phyloP scores from a whole-genome alignment of 2,113 vertebrate genomes.

The Phasianus colchicus region DNA sequence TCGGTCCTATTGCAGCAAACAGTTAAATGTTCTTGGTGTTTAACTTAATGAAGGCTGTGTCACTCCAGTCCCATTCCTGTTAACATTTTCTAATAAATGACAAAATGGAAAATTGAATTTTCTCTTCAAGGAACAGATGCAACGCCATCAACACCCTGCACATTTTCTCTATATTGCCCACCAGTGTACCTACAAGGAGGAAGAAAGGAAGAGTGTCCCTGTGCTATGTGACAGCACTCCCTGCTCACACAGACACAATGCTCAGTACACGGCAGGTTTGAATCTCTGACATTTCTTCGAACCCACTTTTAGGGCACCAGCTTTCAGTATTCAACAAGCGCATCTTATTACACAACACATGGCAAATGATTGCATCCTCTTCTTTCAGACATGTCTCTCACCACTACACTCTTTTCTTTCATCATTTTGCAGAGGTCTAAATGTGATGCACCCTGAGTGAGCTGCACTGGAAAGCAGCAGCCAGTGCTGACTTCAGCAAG shows the following conservation, averaged over 20 bases:
- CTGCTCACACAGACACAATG: not conserved
- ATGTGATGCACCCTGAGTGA: not conserved
- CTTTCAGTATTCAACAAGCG: not conserved
- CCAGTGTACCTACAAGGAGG: not conserved
- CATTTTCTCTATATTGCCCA: not conserved
- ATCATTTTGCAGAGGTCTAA: not conserved
- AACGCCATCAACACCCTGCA: not conserved
- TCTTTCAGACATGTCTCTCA: not conserved
- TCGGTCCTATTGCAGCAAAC: constrained; percentile 7
- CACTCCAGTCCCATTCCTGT: not conserved
- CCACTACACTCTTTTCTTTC: not conserved
- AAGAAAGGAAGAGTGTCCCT: not conserved
- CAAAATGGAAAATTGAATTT: not conserved
- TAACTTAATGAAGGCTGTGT: not conserved
- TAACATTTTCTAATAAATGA: constrained; percentile 7
- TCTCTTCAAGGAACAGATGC: not conserved
- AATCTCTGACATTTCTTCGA: not conserved
- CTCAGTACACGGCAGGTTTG: not conserved
- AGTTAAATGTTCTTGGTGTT: constrained; percentile 8
- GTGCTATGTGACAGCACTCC: not conserved
- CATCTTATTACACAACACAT: not conserved
- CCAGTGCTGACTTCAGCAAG: not conserved
- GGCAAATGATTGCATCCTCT: not conserved
- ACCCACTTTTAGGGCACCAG: not conserved
- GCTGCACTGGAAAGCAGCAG: not conserved